phyloP scores from a whole-genome alignment of 2,888 invertebrate genomes.

The Polia nebulosa region DNA sequence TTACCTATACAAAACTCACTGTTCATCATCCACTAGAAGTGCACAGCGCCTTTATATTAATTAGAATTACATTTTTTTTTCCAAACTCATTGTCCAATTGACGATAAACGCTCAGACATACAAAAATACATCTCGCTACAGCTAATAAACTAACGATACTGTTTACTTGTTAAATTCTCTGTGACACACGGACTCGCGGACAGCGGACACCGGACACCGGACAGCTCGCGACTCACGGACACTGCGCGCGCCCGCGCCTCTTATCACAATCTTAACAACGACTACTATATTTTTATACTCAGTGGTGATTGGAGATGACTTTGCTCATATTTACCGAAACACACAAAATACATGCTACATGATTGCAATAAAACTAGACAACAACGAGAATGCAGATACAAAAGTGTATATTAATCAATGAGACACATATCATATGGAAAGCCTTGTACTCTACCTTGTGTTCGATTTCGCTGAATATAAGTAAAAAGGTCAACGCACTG shows the following conservation, averaged over 20 bases:
- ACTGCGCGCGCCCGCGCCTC: constrained; percentile 79
- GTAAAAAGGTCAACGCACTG: not conserved
- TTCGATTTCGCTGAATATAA: not conserved
- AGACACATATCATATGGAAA: not conserved
- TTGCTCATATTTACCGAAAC: not conserved
- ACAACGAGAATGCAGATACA: constrained; percentile 16
- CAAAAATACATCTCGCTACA: constrained; percentile 89
- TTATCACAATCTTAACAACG: constrained; percentile 85
- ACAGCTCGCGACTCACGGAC: constrained; percentile 44
- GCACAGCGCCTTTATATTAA: constrained; percentile 38
- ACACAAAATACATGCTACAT: not conserved
- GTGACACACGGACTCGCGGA: constrained; percentile 42
- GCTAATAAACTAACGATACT: constrained; percentile 82
- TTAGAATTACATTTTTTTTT: constrained; percentile 59
- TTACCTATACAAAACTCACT: not conserved
- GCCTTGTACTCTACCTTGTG: not conserved
- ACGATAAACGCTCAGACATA: constrained; percentile 81
- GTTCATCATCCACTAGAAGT: constrained; percentile 12
- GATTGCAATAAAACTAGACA: constrained; percentile 16
- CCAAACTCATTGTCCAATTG: constrained; percentile 78
- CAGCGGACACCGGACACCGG: not conserved
- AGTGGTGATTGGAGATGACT: constrained; percentile 23
- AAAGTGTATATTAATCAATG: not conserved
- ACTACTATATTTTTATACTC: constrained; percentile 68
- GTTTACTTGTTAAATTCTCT: constrained; percentile 71